A percentile compares a stretch with the other conserved stretches of the same genome.
Conservation (phyloP, 1,140 invertebrate species). For the Yoshiicerus persimilis region DNA sequence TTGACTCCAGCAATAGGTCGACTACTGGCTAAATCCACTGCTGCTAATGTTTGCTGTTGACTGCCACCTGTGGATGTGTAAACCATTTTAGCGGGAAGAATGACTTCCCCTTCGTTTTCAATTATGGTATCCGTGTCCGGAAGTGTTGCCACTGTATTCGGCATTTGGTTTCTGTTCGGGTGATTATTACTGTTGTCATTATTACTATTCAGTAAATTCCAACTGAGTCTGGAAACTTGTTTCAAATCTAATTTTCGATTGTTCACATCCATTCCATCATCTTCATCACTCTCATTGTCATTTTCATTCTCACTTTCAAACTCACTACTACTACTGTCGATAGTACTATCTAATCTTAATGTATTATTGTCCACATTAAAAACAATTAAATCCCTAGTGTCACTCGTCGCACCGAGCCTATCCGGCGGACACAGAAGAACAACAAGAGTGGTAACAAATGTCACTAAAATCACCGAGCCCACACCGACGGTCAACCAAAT, state of each 20-base stretch:
- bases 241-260: background rate
- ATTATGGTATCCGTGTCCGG: background rate
- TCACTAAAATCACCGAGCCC: constrained; percentile 4
- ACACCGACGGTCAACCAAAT: background rate
- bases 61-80: constrained; percentile 33
- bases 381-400: background rate
- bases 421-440: background rate
- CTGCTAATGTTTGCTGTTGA: background rate
- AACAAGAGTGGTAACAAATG: constrained; percentile 2
- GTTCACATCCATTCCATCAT: background rate
- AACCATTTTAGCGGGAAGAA: constrained; percentile 44
- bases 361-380: background rate
- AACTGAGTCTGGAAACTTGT: constrained; percentile 39
- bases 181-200: background rate
- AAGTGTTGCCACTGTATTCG: background rate
- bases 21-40: background rate
- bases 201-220: constrained; percentile 42
- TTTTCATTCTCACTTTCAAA: background rate
- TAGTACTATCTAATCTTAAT: background rate
- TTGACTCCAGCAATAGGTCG: background rate
- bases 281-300: background rate
- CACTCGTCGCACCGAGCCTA: background rate
- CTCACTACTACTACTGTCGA: background rate
- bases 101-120: constrained; percentile 26
- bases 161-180: background rate